These are phyloP conservation scores for Phocoena sinus DNA, from an alignment of 2,113 vertebrate genomes.

Conservation along the genomic window DNA sequence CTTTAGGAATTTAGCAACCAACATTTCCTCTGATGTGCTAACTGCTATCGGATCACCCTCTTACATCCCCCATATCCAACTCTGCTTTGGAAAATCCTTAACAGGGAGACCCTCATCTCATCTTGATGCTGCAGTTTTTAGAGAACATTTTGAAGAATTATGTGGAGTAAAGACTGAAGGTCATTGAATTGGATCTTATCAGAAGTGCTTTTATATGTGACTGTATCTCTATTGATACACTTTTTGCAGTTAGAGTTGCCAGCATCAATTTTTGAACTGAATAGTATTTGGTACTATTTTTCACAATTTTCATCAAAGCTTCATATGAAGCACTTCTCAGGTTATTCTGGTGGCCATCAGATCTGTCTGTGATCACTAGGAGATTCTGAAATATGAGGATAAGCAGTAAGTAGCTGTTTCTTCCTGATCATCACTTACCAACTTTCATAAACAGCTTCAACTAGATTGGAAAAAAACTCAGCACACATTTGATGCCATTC, in stretches of 20 bases:
- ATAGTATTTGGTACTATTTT: neutral
- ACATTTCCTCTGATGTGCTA: conserved; percentile 90
- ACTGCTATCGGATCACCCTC: conserved; percentile 91
- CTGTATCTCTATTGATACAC: conserved; percentile 89
- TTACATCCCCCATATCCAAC: conserved; percentile 89
- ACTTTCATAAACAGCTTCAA: conserved; percentile 89
- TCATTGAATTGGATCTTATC: neutral
- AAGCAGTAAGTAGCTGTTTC: conserved; percentile 91
- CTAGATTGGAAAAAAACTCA: conserved; percentile 92
- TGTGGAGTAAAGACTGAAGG: neutral
- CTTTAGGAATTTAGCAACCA: conserved; percentile 90
- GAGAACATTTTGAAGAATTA: conserved; percentile 24
- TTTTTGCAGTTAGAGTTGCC: conserved; percentile 78
- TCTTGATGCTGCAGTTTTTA: conserved; percentile 1
- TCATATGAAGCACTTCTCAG: conserved; percentile 87
- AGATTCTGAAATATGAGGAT: conserved; percentile 93
- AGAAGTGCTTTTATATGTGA: conserved; percentile 76
- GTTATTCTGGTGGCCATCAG: conserved; percentile 92
- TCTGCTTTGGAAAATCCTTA: conserved; percentile 90
- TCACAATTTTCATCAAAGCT: neutral
- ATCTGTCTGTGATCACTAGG: conserved; percentile 89
- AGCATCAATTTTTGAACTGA: neutral
- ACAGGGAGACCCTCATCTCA: neutral
- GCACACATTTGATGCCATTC: conserved; percentile 90
- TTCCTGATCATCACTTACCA: conserved; percentile 89